Conservation (phyloP, 37 sponge, comb jelly and placozoan genomes). For the Haliclona indistincta region DNA sequence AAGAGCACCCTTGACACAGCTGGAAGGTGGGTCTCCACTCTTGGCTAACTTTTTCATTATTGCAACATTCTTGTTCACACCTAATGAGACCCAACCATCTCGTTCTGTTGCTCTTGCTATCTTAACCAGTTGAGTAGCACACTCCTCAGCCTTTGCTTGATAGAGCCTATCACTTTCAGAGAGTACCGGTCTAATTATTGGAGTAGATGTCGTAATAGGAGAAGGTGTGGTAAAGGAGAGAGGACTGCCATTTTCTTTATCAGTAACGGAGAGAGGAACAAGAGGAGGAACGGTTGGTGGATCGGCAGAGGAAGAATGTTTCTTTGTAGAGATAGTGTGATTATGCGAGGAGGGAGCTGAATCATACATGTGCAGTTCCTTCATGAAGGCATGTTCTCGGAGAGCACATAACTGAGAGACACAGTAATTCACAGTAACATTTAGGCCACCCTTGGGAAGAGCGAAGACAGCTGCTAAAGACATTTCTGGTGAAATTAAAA, state of each 20-base stretch:
- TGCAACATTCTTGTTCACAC: slow-evolving; percentile 41
- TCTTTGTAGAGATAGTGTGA: too few species aligned
- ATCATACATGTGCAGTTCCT: slow-evolving; percentile 17
- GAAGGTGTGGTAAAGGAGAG: not conserved
- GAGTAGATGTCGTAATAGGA: not conserved
- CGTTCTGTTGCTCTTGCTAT: slow-evolving; percentile 23
- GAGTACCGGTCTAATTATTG: not conserved
- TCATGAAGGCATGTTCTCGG: slow-evolving; percentile 43
- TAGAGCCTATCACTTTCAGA: slow-evolving; percentile 11
- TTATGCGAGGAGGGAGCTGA: too few species aligned
- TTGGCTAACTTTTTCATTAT: slow-evolving; percentile 60
- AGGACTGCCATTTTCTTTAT: not conserved
- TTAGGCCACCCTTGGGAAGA: slow-evolving; percentile 21
- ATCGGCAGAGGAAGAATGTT: not conserved
- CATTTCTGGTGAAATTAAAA: slow-evolving; percentile 9
- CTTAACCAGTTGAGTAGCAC: slow-evolving; percentile 3
- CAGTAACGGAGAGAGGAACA: not conserved
- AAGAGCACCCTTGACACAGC: slow-evolving; percentile 68
- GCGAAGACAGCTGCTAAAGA: slow-evolving; percentile 51
- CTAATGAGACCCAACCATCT: slow-evolving; percentile 54
- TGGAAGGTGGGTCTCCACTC: slow-evolving; percentile 45
- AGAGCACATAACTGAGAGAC: slow-evolving; percentile 48
- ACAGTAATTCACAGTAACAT: not conserved
- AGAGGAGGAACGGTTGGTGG: not conserved
- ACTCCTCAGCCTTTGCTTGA: not conserved